Base-by-base conservation (phyloP, 2,797 vertebrate species). In the Cephalopachus bancanus region DNA sequence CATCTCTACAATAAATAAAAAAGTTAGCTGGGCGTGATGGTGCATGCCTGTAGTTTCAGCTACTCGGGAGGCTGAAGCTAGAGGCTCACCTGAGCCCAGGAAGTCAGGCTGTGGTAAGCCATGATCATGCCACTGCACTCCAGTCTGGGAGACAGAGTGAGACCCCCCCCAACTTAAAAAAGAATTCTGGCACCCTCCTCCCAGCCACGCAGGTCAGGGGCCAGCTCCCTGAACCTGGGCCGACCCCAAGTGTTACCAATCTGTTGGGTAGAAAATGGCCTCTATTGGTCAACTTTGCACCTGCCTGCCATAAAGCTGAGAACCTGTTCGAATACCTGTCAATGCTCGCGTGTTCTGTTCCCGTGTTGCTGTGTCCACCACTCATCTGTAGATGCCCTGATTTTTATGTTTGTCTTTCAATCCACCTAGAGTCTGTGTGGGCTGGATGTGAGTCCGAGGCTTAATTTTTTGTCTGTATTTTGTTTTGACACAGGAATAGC, bases 191-290 rank as follows among this genome's bases (percentile, higher is more conserved):
- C 37, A 49, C 22, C 65, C 33, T 74, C 19, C 60, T 30, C 49
- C 69, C 37, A 2, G 9, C 72, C 44, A 51, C 0, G 1, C 3
- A 14, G 44, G 72, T 8, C 72, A 16, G 72, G 72, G 24, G 19
- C 8, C 75, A 0, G 10, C 30, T 11, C 14, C 49, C 20, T 30
- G 12, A 3, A 16, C 8, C 24, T n/a, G 30, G 37, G 2, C 30
- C 75, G 0, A 3, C 0, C 0, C 0, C 0, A 24, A 30, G 1
- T 30, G n/a, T n/a, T 24, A 10, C 14, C 10, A 14, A 30, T 33
- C 14, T 3, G 8, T 9, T 22, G 37, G 10, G 17, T 16, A 28
- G 59, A 37, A 53, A n/a, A 3, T 2, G 5, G 4, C 16, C 11
- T 55, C 30, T 16, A 1, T 0, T 10, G 59, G 65, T 4, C 7